Evolutionary conservation across 1,140 invertebrate species (phyloP).

Genomic region (Heliconius nattereri): DNA sequence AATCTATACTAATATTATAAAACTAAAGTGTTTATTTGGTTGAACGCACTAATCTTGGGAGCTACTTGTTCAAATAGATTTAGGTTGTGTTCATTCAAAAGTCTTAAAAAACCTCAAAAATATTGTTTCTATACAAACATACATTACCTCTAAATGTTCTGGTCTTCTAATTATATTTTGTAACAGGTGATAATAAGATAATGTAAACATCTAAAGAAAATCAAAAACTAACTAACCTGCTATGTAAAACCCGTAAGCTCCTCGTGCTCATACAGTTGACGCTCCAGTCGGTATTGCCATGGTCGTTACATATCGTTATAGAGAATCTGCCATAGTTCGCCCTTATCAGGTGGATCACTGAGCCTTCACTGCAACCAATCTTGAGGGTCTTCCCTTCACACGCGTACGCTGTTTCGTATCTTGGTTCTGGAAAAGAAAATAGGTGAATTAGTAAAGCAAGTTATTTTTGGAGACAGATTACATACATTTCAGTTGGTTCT

Average conservation of each 20-base stretch:
- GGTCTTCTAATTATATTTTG: too few species aligned
- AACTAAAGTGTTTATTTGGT: not conserved
- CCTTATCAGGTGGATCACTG: conserved; percentile 94
- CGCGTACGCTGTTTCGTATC: conserved; percentile 91
- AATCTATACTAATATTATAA: not conserved
- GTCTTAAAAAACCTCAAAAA: too few species aligned
- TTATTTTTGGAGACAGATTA: too few species aligned
- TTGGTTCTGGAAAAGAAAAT: conserved; percentile 61
- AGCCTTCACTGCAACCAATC: conserved; percentile 92
- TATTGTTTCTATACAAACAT: too few species aligned
- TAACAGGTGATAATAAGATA: too few species aligned
- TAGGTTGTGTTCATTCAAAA: too few species aligned
- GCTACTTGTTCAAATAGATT: too few species aligned
- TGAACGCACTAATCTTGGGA: too few species aligned
- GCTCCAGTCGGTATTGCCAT: conserved; percentile 97
- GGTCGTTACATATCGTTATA: conserved; percentile 97
- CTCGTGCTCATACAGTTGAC: conserved; percentile 96
- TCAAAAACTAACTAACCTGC: conserved; percentile 82
- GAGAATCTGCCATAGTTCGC: conserved; percentile 98
- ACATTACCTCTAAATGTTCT: too few species aligned
- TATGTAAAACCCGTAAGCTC: conserved; percentile 89
- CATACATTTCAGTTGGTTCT: too few species aligned
- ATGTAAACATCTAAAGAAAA: too few species aligned
- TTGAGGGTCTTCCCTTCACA: conserved; percentile 95
- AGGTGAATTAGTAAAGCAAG: not conserved